A percentile compares a stretch with the other conserved stretches of the same genome.
phyloP scores from a whole-genome alignment of 2,113 vertebrate species.

The Hippocampus barbouri region DNA sequence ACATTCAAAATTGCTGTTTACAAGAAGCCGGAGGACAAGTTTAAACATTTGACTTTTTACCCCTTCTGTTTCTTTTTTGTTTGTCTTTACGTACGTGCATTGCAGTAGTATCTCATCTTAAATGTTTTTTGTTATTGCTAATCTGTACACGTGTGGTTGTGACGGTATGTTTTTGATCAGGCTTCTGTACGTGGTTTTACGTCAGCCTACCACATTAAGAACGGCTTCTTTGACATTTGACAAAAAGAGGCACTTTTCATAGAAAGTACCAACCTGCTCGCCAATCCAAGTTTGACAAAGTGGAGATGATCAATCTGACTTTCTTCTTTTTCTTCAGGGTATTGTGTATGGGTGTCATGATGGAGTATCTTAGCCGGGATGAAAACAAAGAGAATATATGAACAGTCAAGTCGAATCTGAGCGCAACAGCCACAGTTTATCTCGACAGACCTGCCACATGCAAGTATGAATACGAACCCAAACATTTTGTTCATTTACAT shows the following conservation, averaged over 20 bases:
- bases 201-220: constrained; percentile 38
- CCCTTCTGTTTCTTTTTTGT: constrained; percentile 4
- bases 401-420: no score
- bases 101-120: constrained; percentile 68
- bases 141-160: constrained; percentile 41
- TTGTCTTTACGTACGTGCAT: constrained; percentile 40
- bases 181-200: constrained; percentile 35
- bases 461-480: not conserved
- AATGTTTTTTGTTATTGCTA: constrained; percentile 38
- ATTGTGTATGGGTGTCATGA: constrained; percentile 11
- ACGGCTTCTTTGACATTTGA: constrained; percentile 46
- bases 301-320: constrained; percentile 43
- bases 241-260: constrained; percentile 51
- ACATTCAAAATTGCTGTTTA: constrained; percentile 73
- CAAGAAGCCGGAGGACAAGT: constrained; percentile 66
- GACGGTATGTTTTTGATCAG: constrained; percentile 43
- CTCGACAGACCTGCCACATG: not conserved
- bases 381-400: not conserved
- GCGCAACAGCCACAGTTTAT: no score
- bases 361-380: not conserved
- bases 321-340: not conserved
- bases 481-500: no score
- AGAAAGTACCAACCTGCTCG: constrained; percentile 18
- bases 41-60: constrained; percentile 53
- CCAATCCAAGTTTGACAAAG: constrained; percentile 40